Evolutionary conservation across 2,113 vertebrate genomes (phyloP).

Genomic region (Ondatra zibethicus): DNA sequence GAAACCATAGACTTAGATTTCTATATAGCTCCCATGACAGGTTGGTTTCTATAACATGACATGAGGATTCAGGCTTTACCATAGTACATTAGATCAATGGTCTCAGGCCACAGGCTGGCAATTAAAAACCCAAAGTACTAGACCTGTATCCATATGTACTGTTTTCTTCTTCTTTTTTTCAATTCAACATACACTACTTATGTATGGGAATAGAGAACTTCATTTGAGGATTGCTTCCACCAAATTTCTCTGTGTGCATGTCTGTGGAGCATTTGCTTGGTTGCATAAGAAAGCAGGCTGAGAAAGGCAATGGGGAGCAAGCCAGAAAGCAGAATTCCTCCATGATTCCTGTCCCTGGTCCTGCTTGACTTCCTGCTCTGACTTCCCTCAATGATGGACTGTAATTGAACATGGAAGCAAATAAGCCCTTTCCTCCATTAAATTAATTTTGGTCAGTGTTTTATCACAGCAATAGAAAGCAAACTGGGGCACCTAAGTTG

Average conservation of each 20-base stretch:
- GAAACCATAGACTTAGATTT: neutral
- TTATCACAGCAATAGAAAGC: neutral
- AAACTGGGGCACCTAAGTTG: neutral
- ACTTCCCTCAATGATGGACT: neutral
- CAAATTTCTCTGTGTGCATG: neutral
- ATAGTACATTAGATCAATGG: neutral
- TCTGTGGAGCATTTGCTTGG: neutral
- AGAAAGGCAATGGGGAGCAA: neutral
- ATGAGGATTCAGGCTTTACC: neutral
- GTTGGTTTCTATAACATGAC: neutral
- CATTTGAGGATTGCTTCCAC: neutral
- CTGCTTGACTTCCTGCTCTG: neutral
- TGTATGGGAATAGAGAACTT: neutral
- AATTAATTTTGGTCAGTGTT: neutral
- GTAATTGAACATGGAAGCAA: neutral
- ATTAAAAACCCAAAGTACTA: neutral
- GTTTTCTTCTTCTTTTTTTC: neutral
- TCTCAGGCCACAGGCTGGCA: neutral
- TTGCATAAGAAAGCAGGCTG: neutral
- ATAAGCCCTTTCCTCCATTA: neutral
- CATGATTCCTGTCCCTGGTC: neutral
- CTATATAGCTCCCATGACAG: neutral
- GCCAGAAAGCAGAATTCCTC: neutral
- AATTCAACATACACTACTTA: neutral
- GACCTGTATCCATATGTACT: neutral